Evolutionary conservation across 2,113 vertebrate genomes (phyloP).

Genomic region (Engystomops pustulosus): DNA sequence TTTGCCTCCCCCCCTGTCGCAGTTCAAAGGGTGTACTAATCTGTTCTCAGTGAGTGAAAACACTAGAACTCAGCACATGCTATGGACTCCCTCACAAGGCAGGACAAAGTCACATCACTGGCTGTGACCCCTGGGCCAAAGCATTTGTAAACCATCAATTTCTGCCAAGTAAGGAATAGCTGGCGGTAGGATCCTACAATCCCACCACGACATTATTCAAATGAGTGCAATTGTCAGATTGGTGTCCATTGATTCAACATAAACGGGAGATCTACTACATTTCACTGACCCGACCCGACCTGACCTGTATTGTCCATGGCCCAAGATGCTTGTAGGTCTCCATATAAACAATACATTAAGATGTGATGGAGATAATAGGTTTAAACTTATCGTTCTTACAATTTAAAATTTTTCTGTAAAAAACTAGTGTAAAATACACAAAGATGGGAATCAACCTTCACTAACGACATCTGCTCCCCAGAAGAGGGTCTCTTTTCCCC

Average conservation of each 20-base stretch:
- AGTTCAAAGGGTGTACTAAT: constrained; percentile 57
- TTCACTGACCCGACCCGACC: constrained; percentile 55
- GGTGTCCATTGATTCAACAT: constrained; percentile 47
- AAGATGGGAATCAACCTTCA: neutral
- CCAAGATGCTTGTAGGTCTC: constrained; percentile 1
- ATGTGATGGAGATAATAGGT: neutral
- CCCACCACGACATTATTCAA: constrained; percentile 46
- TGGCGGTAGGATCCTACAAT: neutral
- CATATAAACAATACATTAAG: neutral
- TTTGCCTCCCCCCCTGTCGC: neutral
- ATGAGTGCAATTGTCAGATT: constrained; percentile 51
- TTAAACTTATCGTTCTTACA: neutral
- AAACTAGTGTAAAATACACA: too few species aligned
- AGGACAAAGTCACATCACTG: constrained; percentile 44
- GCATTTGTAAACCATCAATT: constrained; percentile 55
- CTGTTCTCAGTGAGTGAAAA: constrained; percentile 36
- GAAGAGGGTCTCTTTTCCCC: neutral
- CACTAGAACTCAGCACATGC: constrained; percentile 31
- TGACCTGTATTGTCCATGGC: neutral
- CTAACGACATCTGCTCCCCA: neutral
- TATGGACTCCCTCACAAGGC: constrained; percentile 30
- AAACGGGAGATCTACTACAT: constrained; percentile 49
- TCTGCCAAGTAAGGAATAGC: constrained; percentile 34
- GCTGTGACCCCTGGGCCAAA: constrained; percentile 39
- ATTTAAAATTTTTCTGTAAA: neutral